Conservation (phyloP, 2,888 invertebrate genomes). For the Callinectes sapidus region DNA sequence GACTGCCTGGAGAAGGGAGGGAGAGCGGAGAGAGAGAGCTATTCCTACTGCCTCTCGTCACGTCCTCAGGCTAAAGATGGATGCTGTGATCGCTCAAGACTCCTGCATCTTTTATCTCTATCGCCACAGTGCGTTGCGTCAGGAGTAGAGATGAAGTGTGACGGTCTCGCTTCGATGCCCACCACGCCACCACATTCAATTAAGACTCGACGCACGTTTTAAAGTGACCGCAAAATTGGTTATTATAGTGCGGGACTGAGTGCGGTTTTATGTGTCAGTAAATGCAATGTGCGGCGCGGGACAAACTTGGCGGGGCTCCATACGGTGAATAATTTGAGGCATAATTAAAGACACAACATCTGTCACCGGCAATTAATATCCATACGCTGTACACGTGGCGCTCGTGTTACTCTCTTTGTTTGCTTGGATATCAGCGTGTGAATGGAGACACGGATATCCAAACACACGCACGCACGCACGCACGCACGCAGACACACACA, state of each 20-base stretch:
- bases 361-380: conserved; percentile 27
- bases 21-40: not conserved
- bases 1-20: conserved; percentile 1
- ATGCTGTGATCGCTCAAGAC: not conserved
- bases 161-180: not conserved
- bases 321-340: conserved; percentile 10
- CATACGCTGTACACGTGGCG: not conserved
- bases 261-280: conserved; percentile 27
- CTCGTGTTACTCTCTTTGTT: not conserved
- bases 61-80: not conserved
- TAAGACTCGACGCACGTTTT: conserved; percentile 11
- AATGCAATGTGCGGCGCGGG: not conserved
- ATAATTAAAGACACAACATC: conserved; percentile 32
- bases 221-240: not conserved
- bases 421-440: not conserved
- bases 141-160: not conserved
- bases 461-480: not conserved
- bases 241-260: not conserved
- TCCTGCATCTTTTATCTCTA: not conserved
- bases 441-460: not conserved
- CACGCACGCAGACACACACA: conserved; percentile 39
- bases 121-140: not conserved
- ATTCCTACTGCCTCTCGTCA: not conserved
- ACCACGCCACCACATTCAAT: not conserved
- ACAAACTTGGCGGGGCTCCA: not conserved